Conservation (phyloP, 1,140 invertebrate species). For the Drosophila miranda region DNA sequence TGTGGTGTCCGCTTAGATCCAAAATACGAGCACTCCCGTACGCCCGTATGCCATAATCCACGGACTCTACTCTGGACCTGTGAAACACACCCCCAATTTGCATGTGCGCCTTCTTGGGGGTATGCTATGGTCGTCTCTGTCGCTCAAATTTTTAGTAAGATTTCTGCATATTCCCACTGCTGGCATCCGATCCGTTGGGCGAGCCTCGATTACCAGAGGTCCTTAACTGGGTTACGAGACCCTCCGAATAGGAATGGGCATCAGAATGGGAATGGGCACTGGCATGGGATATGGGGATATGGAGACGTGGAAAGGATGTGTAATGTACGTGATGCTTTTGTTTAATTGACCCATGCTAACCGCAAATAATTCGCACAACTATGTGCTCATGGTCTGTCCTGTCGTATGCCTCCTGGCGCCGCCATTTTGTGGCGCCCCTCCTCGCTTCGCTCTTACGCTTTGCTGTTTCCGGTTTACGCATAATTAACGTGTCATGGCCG, state of each 20-base stretch:
- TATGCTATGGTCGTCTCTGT: conserved; percentile 60
- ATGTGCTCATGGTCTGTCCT: conserved; percentile 5
- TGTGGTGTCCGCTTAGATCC: conserved; percentile 42
- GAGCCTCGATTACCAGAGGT: conserved; percentile 20
- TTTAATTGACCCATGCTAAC: conserved; percentile 64
- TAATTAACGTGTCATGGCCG: conserved; percentile 81
- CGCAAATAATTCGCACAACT: conserved; percentile 65
- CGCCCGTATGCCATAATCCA: conserved; percentile 1
- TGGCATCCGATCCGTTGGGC: conserved; percentile 27
- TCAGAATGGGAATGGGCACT: no score
- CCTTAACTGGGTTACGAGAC: conserved; percentile 36
- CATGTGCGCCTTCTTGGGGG: conserved; percentile 24
- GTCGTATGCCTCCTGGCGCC: conserved; percentile 12
- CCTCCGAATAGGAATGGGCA: conserved; percentile 1
- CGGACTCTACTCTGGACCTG: no score
- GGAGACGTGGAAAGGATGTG: no score
- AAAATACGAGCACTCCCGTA: conserved; percentile 8
- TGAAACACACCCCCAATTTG: conserved; percentile 71
- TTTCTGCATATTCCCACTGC: conserved; percentile 16
- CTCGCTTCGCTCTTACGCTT: conserved; percentile 21
- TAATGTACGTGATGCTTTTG: conserved; percentile 14
- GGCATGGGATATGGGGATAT: no score
- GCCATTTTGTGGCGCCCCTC: conserved; percentile 27
- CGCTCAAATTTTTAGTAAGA: conserved; percentile 21
- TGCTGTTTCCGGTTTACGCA: conserved; percentile 30